Conservation (phyloP, 2,888 invertebrate genomes). For the Saturnia japonica region DNA sequence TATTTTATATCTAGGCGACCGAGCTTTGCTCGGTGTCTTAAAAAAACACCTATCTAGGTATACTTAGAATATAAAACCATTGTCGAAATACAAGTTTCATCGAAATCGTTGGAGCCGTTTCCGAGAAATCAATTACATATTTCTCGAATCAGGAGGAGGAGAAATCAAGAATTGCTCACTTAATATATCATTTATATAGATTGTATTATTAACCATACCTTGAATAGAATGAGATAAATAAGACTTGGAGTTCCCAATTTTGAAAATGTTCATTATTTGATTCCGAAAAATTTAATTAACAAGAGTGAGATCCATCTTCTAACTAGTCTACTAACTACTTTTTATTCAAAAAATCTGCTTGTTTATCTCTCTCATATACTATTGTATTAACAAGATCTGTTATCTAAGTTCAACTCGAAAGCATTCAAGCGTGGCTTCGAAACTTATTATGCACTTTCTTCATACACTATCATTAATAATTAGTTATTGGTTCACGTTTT, state of each 20-base stretch:
- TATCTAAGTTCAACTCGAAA: background rate
- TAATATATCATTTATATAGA: background rate
- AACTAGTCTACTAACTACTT: background rate
- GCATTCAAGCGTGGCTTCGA: background rate
- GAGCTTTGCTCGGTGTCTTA: too few species aligned
- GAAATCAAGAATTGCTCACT: too few species aligned
- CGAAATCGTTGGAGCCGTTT: too few species aligned
- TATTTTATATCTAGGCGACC: too few species aligned
- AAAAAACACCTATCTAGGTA: too few species aligned
- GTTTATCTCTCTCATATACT: constrained; percentile 26
- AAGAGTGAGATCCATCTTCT: background rate
- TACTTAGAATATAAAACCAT: too few species aligned
- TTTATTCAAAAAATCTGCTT: background rate
- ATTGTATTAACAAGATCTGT: constrained; percentile 16
- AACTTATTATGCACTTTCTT: background rate
- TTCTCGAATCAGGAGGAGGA: too few species aligned
- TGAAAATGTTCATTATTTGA: background rate
- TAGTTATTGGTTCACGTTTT: constrained; percentile 6
- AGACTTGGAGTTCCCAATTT: background rate
- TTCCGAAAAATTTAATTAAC: background rate
- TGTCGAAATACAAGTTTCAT: too few species aligned
- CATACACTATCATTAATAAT: constrained; percentile 22
- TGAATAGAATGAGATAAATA: background rate
- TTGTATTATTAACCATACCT: background rate
- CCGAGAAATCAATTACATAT: too few species aligned